These are phyloP conservation scores for Berghia stephanieae DNA, from an alignment of 1,140 invertebrate species.

Conservation along the genomic window DNA sequence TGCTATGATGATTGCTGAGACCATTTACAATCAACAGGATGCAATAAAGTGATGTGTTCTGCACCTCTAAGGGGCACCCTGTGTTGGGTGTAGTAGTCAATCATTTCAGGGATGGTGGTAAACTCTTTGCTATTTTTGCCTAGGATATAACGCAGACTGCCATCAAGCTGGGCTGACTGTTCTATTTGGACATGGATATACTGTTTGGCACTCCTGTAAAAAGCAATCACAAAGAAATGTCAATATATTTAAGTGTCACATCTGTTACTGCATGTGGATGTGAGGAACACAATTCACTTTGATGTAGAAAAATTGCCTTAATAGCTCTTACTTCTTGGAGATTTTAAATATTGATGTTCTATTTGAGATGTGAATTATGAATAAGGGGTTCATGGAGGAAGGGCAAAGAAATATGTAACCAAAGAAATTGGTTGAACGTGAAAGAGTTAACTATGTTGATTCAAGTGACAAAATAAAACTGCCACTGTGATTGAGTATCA, in stretches of 20 bases:
- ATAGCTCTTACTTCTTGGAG: not conserved
- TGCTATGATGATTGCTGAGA: conserved; percentile 24
- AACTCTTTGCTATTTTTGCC: conserved; percentile 93
- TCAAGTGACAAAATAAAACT: too few relatives aligned
- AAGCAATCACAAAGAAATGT: not conserved
- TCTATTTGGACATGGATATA: conserved; percentile 39
- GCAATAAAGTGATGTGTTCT: conserved; percentile 91
- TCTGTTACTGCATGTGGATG: too few relatives aligned
- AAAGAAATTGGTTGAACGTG: too few relatives aligned
- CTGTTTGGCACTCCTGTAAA: conserved; percentile 11
- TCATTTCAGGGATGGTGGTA: conserved; percentile 88
- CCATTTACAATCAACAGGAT: conserved; percentile 73
- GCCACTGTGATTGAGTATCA: too few relatives aligned
- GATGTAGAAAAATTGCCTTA: not conserved
- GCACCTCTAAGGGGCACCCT: conserved; percentile 91
- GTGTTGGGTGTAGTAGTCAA: conserved; percentile 90
- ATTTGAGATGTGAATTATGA: not conserved
- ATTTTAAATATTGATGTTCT: not conserved
- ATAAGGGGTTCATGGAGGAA: too few relatives aligned
- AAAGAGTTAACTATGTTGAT: too few relatives aligned
- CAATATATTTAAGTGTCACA: not conserved
- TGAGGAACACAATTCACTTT: not conserved
- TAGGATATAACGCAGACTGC: conserved; percentile 76
- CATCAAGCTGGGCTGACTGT: conserved; percentile 15
- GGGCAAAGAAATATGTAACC: too few relatives aligned